Conservation (phyloP, 2,797 vertebrate genomes). For the Melanotaenia pygmaea region DNA sequence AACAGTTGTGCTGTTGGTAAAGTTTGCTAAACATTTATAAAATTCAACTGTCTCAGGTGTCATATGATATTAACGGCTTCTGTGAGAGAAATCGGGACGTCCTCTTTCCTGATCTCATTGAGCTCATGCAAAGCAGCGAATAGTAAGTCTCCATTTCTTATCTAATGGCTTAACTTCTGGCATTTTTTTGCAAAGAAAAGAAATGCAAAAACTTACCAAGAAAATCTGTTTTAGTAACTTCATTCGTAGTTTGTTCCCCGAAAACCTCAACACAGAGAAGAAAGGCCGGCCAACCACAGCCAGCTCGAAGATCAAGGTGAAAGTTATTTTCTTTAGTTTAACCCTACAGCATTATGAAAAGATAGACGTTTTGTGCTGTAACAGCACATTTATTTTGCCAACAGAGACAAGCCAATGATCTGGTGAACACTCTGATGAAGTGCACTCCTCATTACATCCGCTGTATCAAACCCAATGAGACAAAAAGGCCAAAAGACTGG, state of each 20-base stretch:
- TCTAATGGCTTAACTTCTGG: background rate
- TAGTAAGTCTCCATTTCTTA: constrained; percentile 82
- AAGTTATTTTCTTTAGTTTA: background rate
- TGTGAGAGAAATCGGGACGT: constrained; percentile 96
- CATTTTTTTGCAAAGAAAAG: rapidly evolving
- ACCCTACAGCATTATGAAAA: background rate
- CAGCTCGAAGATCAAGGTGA: constrained; percentile 94
- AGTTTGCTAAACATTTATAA: background rate
- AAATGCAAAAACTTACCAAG: background rate
- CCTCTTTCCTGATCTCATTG: constrained; percentile 94
- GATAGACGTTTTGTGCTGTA: background rate
- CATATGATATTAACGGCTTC: constrained; percentile 92
- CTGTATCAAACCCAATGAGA: constrained; percentile 98
- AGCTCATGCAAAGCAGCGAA: constrained; percentile 97
- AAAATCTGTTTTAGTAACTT: constrained; percentile 82
- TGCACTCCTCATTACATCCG: constrained; percentile 97
- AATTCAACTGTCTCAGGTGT: constrained; percentile 82
- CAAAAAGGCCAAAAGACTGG: constrained; percentile 94
- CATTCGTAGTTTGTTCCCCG: constrained; percentile 92
- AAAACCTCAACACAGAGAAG: constrained; percentile 93
- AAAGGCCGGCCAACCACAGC: constrained; percentile 92
- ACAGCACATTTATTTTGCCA: background rate
- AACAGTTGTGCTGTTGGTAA: background rate
- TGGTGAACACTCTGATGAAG: constrained; percentile 94
- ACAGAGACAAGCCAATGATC: constrained; percentile 96